phyloP scores from a whole-genome alignment of 1,140 invertebrate genomes.

The Bemisia tabaci region DNA sequence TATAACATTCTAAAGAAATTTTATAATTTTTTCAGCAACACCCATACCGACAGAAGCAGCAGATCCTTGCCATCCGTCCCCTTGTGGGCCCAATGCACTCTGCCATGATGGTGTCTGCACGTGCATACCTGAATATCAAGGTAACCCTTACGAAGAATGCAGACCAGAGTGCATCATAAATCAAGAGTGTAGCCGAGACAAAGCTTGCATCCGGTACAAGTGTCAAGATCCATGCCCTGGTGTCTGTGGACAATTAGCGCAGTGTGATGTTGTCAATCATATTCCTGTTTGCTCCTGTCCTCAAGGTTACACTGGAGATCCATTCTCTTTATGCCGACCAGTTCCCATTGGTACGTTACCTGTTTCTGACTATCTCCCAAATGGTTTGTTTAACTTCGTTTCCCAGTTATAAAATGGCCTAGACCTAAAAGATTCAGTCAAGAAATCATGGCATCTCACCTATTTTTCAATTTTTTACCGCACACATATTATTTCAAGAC shows the following conservation, averaged over 20 bases:
- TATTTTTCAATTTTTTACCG: too few relatives aligned
- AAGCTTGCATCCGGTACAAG: slow-evolving; percentile 36
- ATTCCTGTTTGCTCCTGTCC: slow-evolving; percentile 41
- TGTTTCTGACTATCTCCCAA: too few relatives aligned
- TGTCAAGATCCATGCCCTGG: slow-evolving; percentile 40
- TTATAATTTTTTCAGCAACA: slow-evolving; percentile 22
- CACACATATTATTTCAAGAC: too few relatives aligned
- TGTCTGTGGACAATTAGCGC: slow-evolving; percentile 38
- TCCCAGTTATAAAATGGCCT: too few relatives aligned
- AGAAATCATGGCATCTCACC: too few relatives aligned
- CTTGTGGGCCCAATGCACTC: slow-evolving; percentile 37
- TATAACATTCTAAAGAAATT: too few relatives aligned
- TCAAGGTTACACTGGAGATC: slow-evolving; percentile 38
- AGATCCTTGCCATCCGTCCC: slow-evolving; percentile 36
- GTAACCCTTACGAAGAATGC: slow-evolving; percentile 37
- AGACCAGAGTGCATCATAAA: slow-evolving; percentile 37
- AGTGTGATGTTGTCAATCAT: slow-evolving; percentile 41
- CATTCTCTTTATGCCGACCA: slow-evolving; percentile 29
- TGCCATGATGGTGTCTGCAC: slow-evolving; percentile 38
- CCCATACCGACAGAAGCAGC: slow-evolving; percentile 22
- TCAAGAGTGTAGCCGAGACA: slow-evolving; percentile 36
- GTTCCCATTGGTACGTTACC: slow-evolving; percentile 23
- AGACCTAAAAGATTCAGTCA: too few relatives aligned
- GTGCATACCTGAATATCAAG: slow-evolving; percentile 39
- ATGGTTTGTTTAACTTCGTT: too few relatives aligned